Evolutionary conservation across 35 echinoderm and acorn worm genomes (phyloP).

Genomic region (Diadema setosum): DNA sequence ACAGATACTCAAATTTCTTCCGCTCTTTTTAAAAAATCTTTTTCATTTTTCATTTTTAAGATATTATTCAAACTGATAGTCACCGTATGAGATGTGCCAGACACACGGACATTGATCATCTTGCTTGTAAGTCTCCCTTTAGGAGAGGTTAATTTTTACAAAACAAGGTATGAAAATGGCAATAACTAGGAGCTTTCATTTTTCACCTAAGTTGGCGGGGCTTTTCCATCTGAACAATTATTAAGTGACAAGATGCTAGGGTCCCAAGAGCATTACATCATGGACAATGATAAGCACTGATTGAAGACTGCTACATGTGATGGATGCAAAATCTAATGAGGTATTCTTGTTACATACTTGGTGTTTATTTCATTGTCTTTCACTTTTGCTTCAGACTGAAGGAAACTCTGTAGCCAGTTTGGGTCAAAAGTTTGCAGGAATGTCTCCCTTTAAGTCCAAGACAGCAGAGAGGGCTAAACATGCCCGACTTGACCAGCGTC

Average conservation of each 20-base stretch:
- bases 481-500: background rate
- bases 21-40: too few relatives aligned
- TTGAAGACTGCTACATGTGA: background rate
- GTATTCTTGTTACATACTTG: background rate
- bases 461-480: background rate
- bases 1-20: background rate
- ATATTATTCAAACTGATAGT: too few relatives aligned
- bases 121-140: too few relatives aligned
- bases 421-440: background rate
- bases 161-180: too few relatives aligned
- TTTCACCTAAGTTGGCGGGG: too few relatives aligned
- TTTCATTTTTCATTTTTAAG: too few relatives aligned
- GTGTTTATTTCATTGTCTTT: background rate
- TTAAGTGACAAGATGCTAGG: background rate
- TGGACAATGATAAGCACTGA: background rate
- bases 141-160: too few relatives aligned
- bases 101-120: too few relatives aligned
- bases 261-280: too few relatives aligned
- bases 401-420: background rate
- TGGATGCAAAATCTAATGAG: background rate
- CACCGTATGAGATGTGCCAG: too few relatives aligned
- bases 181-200: too few relatives aligned
- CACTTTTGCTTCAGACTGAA: background rate
- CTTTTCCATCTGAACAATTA: background rate
- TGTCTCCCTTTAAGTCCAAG: constrained; percentile 38